phyloP scores from a whole-genome alignment of 2,888 invertebrate genomes.

The Drosophila diplacantha region DNA sequence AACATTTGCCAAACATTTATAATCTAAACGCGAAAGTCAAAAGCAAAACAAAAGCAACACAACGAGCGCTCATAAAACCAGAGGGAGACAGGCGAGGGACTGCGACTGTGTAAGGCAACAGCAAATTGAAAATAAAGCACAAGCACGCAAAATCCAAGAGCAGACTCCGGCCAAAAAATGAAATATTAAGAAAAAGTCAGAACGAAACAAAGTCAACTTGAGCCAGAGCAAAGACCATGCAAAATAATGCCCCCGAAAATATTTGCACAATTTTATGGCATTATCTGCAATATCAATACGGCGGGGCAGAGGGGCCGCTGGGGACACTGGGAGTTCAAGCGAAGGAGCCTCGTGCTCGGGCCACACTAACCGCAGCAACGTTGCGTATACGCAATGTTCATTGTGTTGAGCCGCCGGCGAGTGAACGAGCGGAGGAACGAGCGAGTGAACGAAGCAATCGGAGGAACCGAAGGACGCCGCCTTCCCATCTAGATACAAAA shows the following conservation, averaged over 20 bases:
- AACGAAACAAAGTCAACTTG: conserved; percentile 29
- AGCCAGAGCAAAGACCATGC: conserved; percentile 37
- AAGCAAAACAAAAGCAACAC: conserved; percentile 50
- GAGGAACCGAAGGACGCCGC: conserved; percentile 10
- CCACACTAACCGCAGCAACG: conserved; percentile 24
- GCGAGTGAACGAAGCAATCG: conserved; percentile 1
- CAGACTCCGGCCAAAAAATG: conserved; percentile 18
- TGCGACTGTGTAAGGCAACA: conserved; percentile 32
- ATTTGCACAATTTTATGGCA: conserved; percentile 60
- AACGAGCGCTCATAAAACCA: conserved; percentile 44
- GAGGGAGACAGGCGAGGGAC: background rate
- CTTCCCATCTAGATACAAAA: conserved; percentile 56
- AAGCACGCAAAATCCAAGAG: conserved; percentile 13
- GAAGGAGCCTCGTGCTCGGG: conserved; percentile 8
- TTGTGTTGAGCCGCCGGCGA: conserved; percentile 44
- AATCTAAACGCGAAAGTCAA: conserved; percentile 57
- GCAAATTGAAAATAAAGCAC: conserved; percentile 47
- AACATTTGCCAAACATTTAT: conserved; percentile 61
- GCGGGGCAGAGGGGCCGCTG: conserved; percentile 2
- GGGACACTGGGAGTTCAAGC: conserved; percentile 4
- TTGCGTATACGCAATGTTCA: conserved; percentile 63
- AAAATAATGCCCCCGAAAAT: conserved; percentile 50
- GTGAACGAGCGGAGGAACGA: conserved; percentile 12
- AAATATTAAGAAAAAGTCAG: conserved; percentile 40
- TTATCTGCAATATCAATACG: conserved; percentile 58